phyloP scores from a whole-genome alignment of 2,797 vertebrate genomes.

The Chiroxiphia lanceolata region DNA sequence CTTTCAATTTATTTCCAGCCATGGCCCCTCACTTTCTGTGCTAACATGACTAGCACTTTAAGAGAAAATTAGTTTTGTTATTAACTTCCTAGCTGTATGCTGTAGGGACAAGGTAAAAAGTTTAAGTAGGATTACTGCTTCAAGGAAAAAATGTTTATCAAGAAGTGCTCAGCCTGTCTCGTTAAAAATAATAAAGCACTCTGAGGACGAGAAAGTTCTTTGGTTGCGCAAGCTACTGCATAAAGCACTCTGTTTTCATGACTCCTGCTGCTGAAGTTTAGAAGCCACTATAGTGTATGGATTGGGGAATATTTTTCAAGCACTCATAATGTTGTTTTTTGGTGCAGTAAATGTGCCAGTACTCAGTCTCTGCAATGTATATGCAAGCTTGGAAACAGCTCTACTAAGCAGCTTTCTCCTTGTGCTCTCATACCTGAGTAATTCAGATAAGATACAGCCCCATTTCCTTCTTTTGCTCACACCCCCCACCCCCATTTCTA shows the following conservation, averaged over 20 bases:
- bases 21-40: not conserved
- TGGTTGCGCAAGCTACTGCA: slow-evolving; percentile 56
- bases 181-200: slow-evolving; percentile 64
- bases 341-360: not conserved
- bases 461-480: not conserved
- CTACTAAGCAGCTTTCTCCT: not conserved
- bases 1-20: not conserved
- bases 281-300: not conserved
- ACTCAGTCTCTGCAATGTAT: not conserved
- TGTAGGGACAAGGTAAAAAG: slow-evolving; percentile 59
- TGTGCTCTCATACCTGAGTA: not conserved
- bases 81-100: slow-evolving; percentile 5
- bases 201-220: slow-evolving; percentile 29
- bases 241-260: slow-evolving; percentile 44
- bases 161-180: slow-evolving; percentile 56
- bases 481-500: accelerated
- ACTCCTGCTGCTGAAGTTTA: slow-evolving; percentile 25
- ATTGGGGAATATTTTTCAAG: slow-evolving; percentile 22
- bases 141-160: slow-evolving; percentile 54
- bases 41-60: slow-evolving; percentile 4
- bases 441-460: not conserved
- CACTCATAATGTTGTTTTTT: not conserved
- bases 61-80: slow-evolving; percentile 34
- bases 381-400: not conserved
- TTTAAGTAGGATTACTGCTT: slow-evolving; percentile 60